Evolutionary conservation across 2,113 vertebrate genomes (phyloP), one percentile per base, ranked within the genome.

Genomic region (Thymallus thymallus): DNA sequence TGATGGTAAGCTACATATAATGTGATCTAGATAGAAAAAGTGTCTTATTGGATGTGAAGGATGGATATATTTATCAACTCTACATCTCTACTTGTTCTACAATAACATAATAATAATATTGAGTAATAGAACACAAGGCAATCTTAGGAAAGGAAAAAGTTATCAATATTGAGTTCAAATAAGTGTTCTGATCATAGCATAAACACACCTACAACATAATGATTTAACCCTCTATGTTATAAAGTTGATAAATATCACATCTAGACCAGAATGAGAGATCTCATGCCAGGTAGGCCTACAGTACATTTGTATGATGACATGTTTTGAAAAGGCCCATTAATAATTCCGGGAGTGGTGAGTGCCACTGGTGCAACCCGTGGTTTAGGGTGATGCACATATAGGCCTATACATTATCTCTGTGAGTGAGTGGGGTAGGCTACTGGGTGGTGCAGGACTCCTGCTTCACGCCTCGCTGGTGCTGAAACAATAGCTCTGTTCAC

Each of bases 401-500:
- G 35, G 35, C 14, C 24, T 35, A n/a, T 32, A 51, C 12, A 35
- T 66, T 35, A 18, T 66, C 64, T 64, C 35, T 41, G 13, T 16
- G 26, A 30, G 22, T 14, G 24, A 63, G 24, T 26, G 61, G 61
- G 23, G 1, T 22, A 62, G 60, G 60, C 51, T 64, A 64, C 62
- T 29, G 26, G 35, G 9, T 41, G 4, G 51, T 18, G 35, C 35
- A 41, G 35, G 9, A 41, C 35, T 41, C 55, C 32, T 26, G 4
- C 26, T 68, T 69, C 24, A 69, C 4, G 72, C 58, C 18, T 72
- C 58, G 35, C 30, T 56, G 46, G 32, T 30, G 62, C 26, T 70
- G 65, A 72, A 74, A 78, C 46, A n/a, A n/a, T 14, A 24, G 56
- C 61, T 32, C 66, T 41, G 58, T 46, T 63, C 45, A 32, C 13